These are phyloP conservation scores for Xiphophorus birchmanni DNA, from an alignment of 2,797 vertebrate species.

Conservation along the genomic window DNA sequence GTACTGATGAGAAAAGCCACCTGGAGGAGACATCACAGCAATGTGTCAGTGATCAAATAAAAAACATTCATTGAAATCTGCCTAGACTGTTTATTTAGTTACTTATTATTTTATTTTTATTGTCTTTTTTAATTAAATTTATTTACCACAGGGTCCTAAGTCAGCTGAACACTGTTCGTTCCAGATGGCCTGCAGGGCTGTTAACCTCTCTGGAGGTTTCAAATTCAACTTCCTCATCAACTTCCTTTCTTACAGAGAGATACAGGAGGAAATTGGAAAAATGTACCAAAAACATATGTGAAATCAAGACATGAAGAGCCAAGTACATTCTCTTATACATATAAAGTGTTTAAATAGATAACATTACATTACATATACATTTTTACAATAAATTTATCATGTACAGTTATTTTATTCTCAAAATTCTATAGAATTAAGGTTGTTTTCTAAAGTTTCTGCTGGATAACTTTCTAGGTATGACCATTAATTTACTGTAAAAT, in stretches of 20 bases:
- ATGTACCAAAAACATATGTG: background rate
- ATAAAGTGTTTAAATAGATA: background rate
- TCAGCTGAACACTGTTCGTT: conserved; percentile 87
- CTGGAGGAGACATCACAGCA: conserved; percentile 67
- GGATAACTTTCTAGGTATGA: background rate
- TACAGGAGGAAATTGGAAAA: background rate
- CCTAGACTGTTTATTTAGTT: background rate
- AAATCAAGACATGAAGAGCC: background rate
- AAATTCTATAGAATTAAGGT: background rate
- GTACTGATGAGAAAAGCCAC: conserved; percentile 96
- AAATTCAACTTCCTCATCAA: conserved; percentile 90
- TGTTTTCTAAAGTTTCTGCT: background rate
- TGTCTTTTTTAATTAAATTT: too few relatives aligned
- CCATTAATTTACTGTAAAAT: background rate
- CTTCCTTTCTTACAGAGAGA: conserved; percentile 79
- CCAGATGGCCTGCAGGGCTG: conserved; percentile 87
- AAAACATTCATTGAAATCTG: background rate
- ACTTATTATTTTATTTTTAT: background rate
- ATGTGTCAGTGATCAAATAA: background rate
- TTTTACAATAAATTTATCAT: background rate
- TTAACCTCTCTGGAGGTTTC: conserved; percentile 87
- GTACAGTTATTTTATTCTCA: background rate
- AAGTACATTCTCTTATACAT: background rate
- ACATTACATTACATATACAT: background rate
- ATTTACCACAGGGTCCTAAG: conserved; percentile 90